Evolutionary conservation across 2,888 invertebrate species (phyloP).

Genomic region (Folsomia manolachei): DNA sequence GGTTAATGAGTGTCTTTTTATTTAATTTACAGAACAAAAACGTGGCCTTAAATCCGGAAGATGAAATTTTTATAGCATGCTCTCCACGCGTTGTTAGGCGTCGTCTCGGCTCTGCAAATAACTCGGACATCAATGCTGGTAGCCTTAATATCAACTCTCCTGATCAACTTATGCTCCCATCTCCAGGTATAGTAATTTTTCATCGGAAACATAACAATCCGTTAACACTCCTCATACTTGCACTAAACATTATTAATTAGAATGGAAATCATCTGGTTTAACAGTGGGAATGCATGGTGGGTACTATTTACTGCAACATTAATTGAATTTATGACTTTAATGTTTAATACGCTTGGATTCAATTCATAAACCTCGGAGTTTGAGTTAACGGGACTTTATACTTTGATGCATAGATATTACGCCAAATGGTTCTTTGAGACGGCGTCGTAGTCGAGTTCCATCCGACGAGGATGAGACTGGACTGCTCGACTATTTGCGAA

Average conservation of each 20-base stretch:
- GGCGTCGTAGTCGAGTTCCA: conserved; percentile 75
- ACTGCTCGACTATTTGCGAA: conserved; percentile 79
- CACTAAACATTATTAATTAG: neutral
- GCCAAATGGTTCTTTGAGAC: conserved; percentile 80
- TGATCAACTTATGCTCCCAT: conserved; percentile 51
- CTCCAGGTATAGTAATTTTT: conserved; percentile 40
- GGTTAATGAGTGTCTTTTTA: neutral
- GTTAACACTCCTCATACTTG: neutral
- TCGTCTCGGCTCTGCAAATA: conserved; percentile 64
- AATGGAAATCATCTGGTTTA: neutral
- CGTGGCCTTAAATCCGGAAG: conserved; percentile 61
- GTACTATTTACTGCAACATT: neutral
- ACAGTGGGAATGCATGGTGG: conserved; percentile 5
- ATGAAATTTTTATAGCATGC: conserved; percentile 63
- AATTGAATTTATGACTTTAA: neutral
- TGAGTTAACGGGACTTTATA: no score
- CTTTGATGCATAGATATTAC: conserved; percentile 71
- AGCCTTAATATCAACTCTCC: conserved; percentile 40
- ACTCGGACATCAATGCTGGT: conserved; percentile 20
- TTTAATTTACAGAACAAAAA: conserved; percentile 52
- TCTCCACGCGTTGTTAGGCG: conserved; percentile 68
- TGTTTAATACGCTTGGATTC: neutral
- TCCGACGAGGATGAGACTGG: conserved; percentile 80
- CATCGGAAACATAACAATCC: neutral
- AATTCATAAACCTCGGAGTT: neutral